phyloP scores from a whole-genome alignment of 92 coral and sea anemone genomes.

The Palythoa heliodiscus region DNA sequence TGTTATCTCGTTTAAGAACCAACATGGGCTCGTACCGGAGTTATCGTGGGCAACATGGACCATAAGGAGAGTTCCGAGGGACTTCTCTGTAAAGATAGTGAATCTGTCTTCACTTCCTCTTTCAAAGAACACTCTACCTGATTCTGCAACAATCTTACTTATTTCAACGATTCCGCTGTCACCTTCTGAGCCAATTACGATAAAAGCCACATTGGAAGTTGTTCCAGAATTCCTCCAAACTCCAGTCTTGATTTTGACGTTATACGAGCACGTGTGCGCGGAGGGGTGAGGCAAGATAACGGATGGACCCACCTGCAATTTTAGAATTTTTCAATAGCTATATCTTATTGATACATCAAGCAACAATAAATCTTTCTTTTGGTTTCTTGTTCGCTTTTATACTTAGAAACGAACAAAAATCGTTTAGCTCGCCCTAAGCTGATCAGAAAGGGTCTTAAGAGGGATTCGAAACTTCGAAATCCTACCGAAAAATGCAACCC shows the following conservation, averaged over 20 bases:
- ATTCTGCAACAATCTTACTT: background rate
- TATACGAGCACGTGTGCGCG: conserved; percentile 19
- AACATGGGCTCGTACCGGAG: conserved; percentile 9
- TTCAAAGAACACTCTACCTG: conserved; percentile 24
- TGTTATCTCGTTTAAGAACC: conserved; percentile 17
- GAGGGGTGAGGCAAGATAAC: conserved; percentile 25
- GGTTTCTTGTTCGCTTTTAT: too few relatives aligned
- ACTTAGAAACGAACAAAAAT: too few relatives aligned
- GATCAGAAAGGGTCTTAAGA: too few relatives aligned
- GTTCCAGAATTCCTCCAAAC: conserved; percentile 54
- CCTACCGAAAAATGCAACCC: too few relatives aligned
- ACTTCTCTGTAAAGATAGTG: conserved; percentile 13
- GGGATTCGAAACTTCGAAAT: too few relatives aligned
- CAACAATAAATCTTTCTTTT: too few relatives aligned
- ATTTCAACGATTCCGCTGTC: conserved; percentile 33
- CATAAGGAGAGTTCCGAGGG: conserved; percentile 9
- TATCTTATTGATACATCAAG: background rate
- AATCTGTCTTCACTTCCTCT: conserved; percentile 42
- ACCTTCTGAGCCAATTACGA: conserved; percentile 28
- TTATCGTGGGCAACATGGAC: conserved; percentile 24
- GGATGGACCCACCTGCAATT: conserved; percentile 21
- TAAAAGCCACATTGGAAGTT: conserved; percentile 53
- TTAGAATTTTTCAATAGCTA: background rate
- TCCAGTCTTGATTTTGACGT: conserved; percentile 43
- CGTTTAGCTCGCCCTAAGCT: too few relatives aligned